These are phyloP conservation scores for Epinotia demarniana DNA, from an alignment of 2,888 invertebrate species.

Conservation along the genomic window DNA sequence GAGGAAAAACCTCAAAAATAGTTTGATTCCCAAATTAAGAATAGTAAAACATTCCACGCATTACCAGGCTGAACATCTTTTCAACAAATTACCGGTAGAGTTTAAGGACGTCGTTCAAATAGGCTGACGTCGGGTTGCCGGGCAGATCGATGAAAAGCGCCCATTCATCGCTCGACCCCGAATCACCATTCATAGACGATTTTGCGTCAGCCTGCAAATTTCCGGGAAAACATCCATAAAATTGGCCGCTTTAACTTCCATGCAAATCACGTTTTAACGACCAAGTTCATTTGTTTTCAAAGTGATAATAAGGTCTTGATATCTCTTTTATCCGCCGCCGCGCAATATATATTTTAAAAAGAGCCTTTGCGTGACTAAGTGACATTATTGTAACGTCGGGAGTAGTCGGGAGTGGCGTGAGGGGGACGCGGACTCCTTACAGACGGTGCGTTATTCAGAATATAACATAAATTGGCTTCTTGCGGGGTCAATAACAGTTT, in stretches of 20 bases:
- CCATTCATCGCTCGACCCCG: conserved; percentile 66
- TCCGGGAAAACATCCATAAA: conserved; percentile 12
- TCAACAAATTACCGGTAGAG: too few species aligned
- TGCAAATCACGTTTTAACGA: conserved; percentile 19
- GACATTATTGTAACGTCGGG: conserved; percentile 43
- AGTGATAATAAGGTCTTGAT: conserved; percentile 4
- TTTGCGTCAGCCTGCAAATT: conserved; percentile 33
- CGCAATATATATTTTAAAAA: conserved; percentile 22
- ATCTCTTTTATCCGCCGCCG: background rate
- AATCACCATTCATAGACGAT: conserved; percentile 53
- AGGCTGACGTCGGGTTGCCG: conserved; percentile 20
- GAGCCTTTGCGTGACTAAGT: conserved; percentile 51
- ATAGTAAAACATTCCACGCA: too few species aligned
- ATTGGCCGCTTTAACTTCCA: conserved; percentile 22
- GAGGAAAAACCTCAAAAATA: too few species aligned
- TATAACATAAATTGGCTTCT: background rate
- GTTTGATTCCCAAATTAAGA: too few species aligned
- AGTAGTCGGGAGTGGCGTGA: conserved; percentile 33
- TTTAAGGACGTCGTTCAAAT: conserved; percentile 19
- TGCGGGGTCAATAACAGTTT: too few species aligned
- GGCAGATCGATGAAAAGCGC: conserved; percentile 44
- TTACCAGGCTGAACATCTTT: too few species aligned
- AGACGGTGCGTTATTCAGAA: conserved; percentile 30
- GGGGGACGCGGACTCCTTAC: conserved; percentile 23
- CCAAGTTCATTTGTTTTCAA: conserved; percentile 11